These are phyloP conservation scores for Haplotaxodon microlepis DNA, from an alignment of 2,113 vertebrate genomes.

Conservation along the genomic window DNA sequence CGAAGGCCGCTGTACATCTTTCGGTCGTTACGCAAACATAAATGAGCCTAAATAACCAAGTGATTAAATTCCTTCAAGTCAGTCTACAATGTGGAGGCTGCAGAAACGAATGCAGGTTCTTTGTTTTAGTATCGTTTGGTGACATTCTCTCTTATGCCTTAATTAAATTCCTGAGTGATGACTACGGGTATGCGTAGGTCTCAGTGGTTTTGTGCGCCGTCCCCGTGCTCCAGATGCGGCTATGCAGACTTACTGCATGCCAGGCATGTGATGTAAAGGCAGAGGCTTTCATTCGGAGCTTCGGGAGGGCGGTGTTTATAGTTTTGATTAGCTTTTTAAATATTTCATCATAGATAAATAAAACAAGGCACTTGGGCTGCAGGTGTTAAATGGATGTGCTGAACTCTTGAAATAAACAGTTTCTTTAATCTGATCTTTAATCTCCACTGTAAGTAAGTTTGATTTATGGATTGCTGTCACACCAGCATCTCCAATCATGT, in stretches of 20 bases:
- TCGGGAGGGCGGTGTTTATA: constrained; percentile 7
- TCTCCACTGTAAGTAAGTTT: neutral
- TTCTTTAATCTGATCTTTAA: neutral
- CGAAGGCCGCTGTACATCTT: neutral
- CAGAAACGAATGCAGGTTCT: constrained; percentile 5
- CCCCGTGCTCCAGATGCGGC: constrained; percentile 49
- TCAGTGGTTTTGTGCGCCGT: constrained; percentile 43
- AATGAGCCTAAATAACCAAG: neutral
- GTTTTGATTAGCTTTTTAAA: constrained; percentile 1
- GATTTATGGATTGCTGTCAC: neutral
- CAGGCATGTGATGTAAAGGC: neutral
- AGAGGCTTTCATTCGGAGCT: constrained; percentile 19
- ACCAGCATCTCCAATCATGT: neutral
- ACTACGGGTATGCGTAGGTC: constrained; percentile 30
- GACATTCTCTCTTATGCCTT: constrained; percentile 44
- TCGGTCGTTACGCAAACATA: neutral
- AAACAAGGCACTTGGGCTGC: constrained; percentile 10
- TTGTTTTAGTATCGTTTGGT: constrained; percentile 41
- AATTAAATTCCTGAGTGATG: constrained; percentile 71
- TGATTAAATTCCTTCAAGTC: neutral
- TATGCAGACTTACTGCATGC: constrained; percentile 11
- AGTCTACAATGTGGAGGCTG: neutral
- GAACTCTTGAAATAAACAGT: constrained; percentile 18
- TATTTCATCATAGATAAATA: constrained; percentile 30
- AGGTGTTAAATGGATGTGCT: constrained; percentile 4